Percentiles rank a stretch among this genome's conserved stretches.
Evolutionary conservation across 2,888 invertebrate species (phyloP).

Genomic region (Hipparchia semele): DNA sequence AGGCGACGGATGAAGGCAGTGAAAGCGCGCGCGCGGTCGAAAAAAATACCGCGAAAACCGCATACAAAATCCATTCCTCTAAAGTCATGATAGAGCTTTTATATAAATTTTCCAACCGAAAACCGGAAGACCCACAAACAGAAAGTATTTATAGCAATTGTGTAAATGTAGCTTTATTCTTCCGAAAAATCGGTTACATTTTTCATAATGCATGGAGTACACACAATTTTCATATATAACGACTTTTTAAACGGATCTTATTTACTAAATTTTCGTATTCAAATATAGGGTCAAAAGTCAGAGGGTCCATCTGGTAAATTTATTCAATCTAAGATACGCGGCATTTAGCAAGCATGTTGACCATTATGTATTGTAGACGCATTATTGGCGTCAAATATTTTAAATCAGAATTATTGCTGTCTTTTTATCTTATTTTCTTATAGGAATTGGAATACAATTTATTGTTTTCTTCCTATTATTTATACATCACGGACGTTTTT

Average conservation of each 20-base stretch:
- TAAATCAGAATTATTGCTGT: conserved; percentile 29
- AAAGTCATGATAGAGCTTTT: not conserved
- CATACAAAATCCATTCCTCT: conserved; percentile 10
- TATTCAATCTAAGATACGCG: not conserved
- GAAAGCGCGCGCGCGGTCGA: conserved; percentile 20
- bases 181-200: not conserved
- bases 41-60: conserved; percentile 14
- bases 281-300: not conserved
- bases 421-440: not conserved
- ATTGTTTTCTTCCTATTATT: not conserved
- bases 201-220: not conserved
- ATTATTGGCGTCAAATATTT: conserved; percentile 11
- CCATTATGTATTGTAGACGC: too few relatives aligned
- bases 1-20: conserved; percentile 36
- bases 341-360: not conserved
- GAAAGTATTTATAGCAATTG: not conserved
- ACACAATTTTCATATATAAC: too few relatives aligned
- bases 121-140: not conserved
- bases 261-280: too few relatives aligned
- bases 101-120: not conserved
- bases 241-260: too few relatives aligned
- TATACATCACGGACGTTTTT: conserved; percentile 17
- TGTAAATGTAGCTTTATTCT: not conserved
- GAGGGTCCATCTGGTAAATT: not conserved
- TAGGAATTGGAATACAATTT: conserved; percentile 13